phyloP scores from a whole-genome alignment of 35 echinoderm and acorn worm genomes.

The Ophioderma brevispina region DNA sequence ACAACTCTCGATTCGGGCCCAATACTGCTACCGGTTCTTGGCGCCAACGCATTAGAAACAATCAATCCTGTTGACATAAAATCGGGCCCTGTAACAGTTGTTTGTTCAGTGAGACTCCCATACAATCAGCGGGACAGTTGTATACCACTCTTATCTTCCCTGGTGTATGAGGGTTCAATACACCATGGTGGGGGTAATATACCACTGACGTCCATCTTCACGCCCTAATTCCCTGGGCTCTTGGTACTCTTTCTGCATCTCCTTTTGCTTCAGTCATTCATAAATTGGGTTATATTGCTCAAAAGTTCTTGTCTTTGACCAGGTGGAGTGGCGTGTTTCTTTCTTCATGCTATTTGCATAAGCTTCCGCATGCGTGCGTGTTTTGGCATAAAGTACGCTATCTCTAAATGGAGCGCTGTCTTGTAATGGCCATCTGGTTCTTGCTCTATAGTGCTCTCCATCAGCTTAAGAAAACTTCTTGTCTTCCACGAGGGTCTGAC shows the following conservation, averaged over 20 bases:
- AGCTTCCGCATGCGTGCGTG: slow-evolving; percentile 42
- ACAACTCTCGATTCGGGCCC: slow-evolving; percentile 54
- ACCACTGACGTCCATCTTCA: slow-evolving; percentile 18
- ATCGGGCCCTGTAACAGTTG: neutral
- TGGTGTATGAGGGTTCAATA: slow-evolving; percentile 56
- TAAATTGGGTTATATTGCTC: slow-evolving; percentile 39
- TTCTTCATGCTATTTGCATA: slow-evolving; percentile 11
- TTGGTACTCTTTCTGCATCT: slow-evolving; percentile 40
- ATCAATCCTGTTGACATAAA: neutral
- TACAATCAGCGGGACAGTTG: slow-evolving; percentile 36
- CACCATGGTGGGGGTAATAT: slow-evolving; percentile 70
- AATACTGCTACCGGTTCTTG: slow-evolving; percentile 34
- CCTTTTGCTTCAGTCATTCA: slow-evolving; percentile 35
- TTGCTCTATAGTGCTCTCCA: neutral
- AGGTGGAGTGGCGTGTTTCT: too few relatives aligned
- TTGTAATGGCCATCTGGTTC: slow-evolving; percentile 55
- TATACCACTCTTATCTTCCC: slow-evolving; percentile 5
- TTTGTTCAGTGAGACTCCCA: slow-evolving; percentile 54
- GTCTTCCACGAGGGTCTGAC: neutral
- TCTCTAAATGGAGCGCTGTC: slow-evolving; percentile 65
- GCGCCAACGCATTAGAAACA: slow-evolving; percentile 15
- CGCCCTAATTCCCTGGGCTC: neutral
- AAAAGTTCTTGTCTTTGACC: slow-evolving; percentile 12
- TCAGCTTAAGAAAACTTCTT: neutral
- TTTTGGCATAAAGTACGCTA: slow-evolving; percentile 55